phyloP scores from a whole-genome alignment of 2,797 vertebrate genomes.

The Staurois parvus region DNA sequence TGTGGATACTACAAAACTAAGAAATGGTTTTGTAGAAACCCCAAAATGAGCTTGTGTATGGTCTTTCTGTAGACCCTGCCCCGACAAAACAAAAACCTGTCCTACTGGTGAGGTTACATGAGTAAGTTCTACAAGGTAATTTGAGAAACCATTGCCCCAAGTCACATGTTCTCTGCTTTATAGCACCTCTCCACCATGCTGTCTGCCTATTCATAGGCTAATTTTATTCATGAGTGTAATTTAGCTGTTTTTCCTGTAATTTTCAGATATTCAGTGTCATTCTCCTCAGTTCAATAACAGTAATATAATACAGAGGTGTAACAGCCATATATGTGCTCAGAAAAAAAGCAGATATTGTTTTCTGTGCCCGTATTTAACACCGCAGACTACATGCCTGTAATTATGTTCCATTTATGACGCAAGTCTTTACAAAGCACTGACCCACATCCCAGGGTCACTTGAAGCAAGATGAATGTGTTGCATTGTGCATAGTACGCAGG shows the following conservation, averaged over 20 bases:
- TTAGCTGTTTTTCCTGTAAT: conserved; percentile 12
- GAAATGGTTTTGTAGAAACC: too few species aligned
- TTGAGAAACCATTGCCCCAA: conserved; percentile 32
- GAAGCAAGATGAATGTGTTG: conserved; percentile 45
- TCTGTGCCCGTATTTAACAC: conserved; percentile 38
- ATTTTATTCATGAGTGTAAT: conserved; percentile 26
- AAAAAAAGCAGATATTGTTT: conserved; percentile 25
- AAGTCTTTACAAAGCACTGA: conserved; percentile 55
- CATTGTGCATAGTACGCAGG: conserved; percentile 39
- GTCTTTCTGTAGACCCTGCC: background rate
- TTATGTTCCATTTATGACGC: conserved; percentile 61
- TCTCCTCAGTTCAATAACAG: conserved; percentile 18
- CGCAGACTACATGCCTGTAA: conserved; percentile 50
- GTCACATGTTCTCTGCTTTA: conserved; percentile 19
- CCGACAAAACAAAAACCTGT: conserved; percentile 13
- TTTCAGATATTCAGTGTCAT: conserved; percentile 13
- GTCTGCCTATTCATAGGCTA: conserved; percentile 6
- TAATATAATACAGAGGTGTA: conserved; percentile 26
- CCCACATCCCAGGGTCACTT: conserved; percentile 57
- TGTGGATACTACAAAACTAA: too few species aligned
- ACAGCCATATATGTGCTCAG: background rate
- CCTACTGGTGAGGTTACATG: background rate
- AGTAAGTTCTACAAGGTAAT: conserved; percentile 13
- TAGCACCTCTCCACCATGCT: background rate
- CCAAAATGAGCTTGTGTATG: too few species aligned